Evolutionary conservation across 2,113 vertebrate species (phyloP), one percentile per base, ranked within the genome.

Genomic region (Hydrolagus affinis): DNA sequence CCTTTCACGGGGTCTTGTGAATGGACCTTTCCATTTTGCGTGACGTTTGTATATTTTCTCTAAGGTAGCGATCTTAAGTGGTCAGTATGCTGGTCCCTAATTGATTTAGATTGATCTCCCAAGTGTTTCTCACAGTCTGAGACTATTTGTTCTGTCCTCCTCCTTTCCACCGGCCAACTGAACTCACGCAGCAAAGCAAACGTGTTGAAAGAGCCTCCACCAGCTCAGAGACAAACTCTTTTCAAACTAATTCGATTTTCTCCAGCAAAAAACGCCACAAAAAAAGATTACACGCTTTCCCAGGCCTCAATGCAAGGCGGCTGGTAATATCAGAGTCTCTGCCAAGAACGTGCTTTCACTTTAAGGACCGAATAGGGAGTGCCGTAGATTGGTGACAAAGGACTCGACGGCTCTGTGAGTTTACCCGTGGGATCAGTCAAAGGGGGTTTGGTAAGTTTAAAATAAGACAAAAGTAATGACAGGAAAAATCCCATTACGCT

Each of bases 81-180:
- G 56, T 78, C 4, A 11, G 0, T 11, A 83, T 62, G 69, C 87
- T 57, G 72, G 72, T 80, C 66, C 86, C 83, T 86, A 86, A 86
- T 85, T 87, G 62, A 72, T 85, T n/a, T 25, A 77, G 62, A 89
- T 87, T 86, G 44, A 86, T 87, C 85, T 87, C 23, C 86, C 73
- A 57, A 72, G 71, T 86, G 17, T 59, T 86, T 89, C 87, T 87
- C 74, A 88, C 74, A 85, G 76, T 23, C 86, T 85, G 44, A 44
- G 76, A 68, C 75, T 14, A 25, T 69, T 25, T 59, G 44, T 85
- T 76, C 76, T 72, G 15, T 74, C 3, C 28, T 87, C 87, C 70
- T 15, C 76, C 76, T 56, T 0, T 62, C 11, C 25, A 30, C 60
- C 76, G 4, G 28, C 1, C 85, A 60, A 77, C 17, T 62, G 87